These are phyloP conservation scores for Adelognathus sp. DNA, from an alignment of 2,888 invertebrate genomes.

Conservation along the genomic window DNA sequence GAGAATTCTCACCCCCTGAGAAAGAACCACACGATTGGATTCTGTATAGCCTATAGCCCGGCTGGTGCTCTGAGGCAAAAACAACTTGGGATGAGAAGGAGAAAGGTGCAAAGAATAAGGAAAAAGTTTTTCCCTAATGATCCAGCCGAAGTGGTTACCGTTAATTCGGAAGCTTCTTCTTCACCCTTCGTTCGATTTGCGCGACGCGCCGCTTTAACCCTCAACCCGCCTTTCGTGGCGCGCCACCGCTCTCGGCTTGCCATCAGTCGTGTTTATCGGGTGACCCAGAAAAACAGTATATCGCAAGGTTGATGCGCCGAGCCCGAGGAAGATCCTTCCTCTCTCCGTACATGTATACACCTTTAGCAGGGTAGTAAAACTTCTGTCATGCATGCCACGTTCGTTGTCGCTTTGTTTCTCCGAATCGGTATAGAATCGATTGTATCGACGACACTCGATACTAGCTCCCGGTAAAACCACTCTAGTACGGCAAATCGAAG, in stretches of 20 bases:
- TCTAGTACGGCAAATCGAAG: not conserved
- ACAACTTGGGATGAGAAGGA: not conserved
- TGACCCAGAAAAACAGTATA: conserved; percentile 77
- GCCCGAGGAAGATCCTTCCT: conserved; percentile 46
- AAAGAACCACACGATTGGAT: conserved; percentile 66
- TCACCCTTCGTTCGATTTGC: conserved; percentile 49
- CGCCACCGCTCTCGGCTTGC: conserved; percentile 36
- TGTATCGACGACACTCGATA: conserved; percentile 18
- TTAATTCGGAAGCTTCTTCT: conserved; percentile 73
- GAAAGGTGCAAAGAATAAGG: conserved; percentile 53
- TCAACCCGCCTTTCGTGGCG: conserved; percentile 18
- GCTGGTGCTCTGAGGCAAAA: not conserved
- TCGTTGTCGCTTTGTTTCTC: conserved; percentile 46
- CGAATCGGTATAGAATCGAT: conserved; percentile 50
- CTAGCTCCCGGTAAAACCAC: not conserved
- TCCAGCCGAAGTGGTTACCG: conserved; percentile 74
- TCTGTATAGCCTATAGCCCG: not conserved
- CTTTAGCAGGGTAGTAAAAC: not conserved
- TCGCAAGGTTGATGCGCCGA: conserved; percentile 40
- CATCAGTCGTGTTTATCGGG: conserved; percentile 70
- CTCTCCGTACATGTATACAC: conserved; percentile 14
- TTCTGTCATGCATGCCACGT: conserved; percentile 24
- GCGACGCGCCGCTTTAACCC: conserved; percentile 52
- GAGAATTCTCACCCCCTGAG: conserved; percentile 67
- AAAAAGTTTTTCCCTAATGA: conserved; percentile 76